Base-by-base conservation (phyloP, 1,140 invertebrate genomes). In the Periplaneta americana region DNA sequence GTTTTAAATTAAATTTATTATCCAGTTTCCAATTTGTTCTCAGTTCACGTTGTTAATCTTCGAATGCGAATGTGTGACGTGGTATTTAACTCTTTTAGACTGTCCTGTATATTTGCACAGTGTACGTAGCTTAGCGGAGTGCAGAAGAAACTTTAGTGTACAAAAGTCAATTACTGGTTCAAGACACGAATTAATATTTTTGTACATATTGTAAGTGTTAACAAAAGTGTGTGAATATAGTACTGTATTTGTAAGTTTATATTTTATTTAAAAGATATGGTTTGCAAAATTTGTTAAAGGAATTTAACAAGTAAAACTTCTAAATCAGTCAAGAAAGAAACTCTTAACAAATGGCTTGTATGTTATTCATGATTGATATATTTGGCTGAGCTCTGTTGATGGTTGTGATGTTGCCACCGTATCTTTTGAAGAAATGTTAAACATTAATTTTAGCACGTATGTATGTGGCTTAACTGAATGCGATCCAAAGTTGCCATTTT, bases 131-230 rank as follows among this genome's bases (percentile, higher is more conserved):
- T 81, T 84, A 85, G 82, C 76, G 82, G 82, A 83, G 85, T 85
- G 84, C 85, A 84, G 83, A 84, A 85, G 83, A 86, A 81, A 84
- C 83, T 87, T 82, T 86, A 87, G 84, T 89, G 88, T 89, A 89
- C 87, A 89, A 89, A 89, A 82, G 89, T 89, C 89, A 89, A 89
- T 89, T 89, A 88, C 84, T 85, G 79, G 82, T 84, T 84, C 80
- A 85, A 85, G 83, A 85, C 84, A 80, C 86, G 86, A 87, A 88
- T 87, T 88, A 85, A 88, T 89, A 89, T 89, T 89, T 89, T 89
- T 89, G 88, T 89, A 89, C 86, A 89, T 89, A 89, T 85, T 88
- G 87, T 88, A 88, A 88, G 87, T 85, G 88, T 88, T 87, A 85
- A 86, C 84, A 86, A 78, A n/a, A 81, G 86, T 84, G 86, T 88